Evolutionary conservation across 2,113 vertebrate genomes (phyloP), one percentile per base, ranked within the genome.

Genomic region (Dinomys branickii): DNA sequence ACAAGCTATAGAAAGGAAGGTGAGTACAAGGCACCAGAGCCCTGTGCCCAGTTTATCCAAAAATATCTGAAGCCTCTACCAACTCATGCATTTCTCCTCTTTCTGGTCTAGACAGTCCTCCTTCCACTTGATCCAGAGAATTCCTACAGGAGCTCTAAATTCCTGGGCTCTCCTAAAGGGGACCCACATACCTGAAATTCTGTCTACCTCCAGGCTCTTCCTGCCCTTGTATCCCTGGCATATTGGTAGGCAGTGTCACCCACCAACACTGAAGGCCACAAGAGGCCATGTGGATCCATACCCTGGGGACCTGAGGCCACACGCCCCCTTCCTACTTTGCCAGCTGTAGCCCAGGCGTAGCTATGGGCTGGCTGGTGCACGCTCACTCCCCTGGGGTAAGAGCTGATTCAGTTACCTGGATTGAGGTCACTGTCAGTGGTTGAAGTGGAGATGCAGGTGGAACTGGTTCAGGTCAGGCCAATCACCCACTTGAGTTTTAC

Each of bases 321-420:
- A 0, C 22, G 33, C 47, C 85, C 58, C 50, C 41, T 73, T 35
- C 22, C 56, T 85, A 83, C 87, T 28, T 73, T 56, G 88, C 78
- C 41, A 81, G 90, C 12, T 77, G 38, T 86, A 1, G 3, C 35
- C 24, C 33, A 63, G 78, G 67, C 73, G 86, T 52, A 5, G 8
- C 71, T 77, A 7, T 41, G 65, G 71, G 91, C 93, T 78, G 22
- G 71, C 89, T 82, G 2, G 1, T 7, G 3, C 94, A 92, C 77
- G 81, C 92, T 90, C 35, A 16, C 59, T 85, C 77, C 88, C 52
- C 33, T 26, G 73, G 67, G 85, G 92, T 95, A 97, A 92, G 35
- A 77, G 98, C 97, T 98, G 97, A 98, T 96, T 98, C 96, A 98
- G 80, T 97, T 91, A 97, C 97, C 80, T 94, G 98, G 94, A 98